Percentiles rank a stretch among this genome's conserved stretches.
These are phyloP conservation scores for Butorides virescens DNA, from an alignment of 2,113 vertebrate species.

Conservation along the genomic window DNA sequence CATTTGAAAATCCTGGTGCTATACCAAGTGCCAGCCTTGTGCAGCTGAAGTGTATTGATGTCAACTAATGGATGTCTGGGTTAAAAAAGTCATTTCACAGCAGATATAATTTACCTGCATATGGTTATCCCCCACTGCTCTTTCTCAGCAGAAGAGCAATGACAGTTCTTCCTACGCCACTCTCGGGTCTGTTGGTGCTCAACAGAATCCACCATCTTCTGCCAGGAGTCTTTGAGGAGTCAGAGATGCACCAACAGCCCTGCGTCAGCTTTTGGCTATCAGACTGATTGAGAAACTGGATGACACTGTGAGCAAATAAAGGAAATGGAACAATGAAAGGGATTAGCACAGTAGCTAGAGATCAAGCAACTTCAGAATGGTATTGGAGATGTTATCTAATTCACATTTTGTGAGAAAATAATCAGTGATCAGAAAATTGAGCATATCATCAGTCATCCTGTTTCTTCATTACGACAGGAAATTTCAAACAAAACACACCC, in stretches of 20 bases:
- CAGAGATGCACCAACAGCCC: background rate
- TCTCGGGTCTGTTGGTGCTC: background rate
- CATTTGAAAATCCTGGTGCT: conserved; percentile 28
- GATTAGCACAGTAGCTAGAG: background rate
- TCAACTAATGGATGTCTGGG: conserved; percentile 16
- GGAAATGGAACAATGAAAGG: background rate
- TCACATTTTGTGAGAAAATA: background rate
- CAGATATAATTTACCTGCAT: conserved; percentile 46
- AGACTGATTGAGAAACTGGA: background rate
- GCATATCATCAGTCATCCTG: background rate
- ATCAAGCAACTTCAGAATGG: background rate
- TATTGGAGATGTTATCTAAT: background rate
- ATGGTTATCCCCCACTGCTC: background rate
- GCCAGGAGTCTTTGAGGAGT: conserved; percentile 17
- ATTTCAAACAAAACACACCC: background rate
- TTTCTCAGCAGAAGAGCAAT: background rate
- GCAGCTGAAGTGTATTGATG: background rate
- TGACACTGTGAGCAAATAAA: background rate
- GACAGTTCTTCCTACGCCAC: background rate
- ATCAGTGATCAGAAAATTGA: background rate
- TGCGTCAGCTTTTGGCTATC: background rate
- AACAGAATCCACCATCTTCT: background rate
- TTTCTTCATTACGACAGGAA: background rate
- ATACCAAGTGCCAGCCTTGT: background rate
- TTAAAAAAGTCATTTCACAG: conserved; percentile 30